Evolutionary conservation across 2,888 invertebrate species (phyloP).

Genomic region (Ectobius pallidus): DNA sequence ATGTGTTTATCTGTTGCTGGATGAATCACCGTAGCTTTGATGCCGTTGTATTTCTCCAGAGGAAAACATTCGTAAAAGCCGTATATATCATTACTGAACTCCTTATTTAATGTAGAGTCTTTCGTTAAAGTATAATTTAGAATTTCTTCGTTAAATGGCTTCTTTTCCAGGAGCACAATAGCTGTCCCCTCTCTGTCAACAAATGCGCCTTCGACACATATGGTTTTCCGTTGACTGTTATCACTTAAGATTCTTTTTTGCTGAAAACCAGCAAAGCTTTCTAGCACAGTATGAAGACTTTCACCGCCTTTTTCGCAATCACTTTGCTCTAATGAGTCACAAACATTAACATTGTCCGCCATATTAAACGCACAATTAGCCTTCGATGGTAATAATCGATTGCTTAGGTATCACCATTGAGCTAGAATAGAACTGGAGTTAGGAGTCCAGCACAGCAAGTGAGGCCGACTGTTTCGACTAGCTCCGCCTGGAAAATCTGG

Average conservation of each 20-base stretch:
- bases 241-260: conserved; percentile 71
- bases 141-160: conserved; percentile 73
- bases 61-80: conserved; percentile 79
- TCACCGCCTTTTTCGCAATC: not conserved
- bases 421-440: no score
- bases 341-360: not conserved
- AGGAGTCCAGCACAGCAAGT: no score
- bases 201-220: conserved; percentile 74
- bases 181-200: conserved; percentile 64
- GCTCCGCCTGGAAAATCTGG: no score
- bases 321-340: not conserved
- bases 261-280: conserved; percentile 68
- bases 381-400: not conserved
- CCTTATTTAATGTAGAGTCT: conserved; percentile 64
- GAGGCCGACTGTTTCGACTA: no score
- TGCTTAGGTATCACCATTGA: no score
- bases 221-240: conserved; percentile 73
- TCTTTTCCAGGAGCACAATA: conserved; percentile 80
- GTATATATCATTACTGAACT: conserved; percentile 84
- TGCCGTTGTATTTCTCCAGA: conserved; percentile 65
- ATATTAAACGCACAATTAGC: not conserved
- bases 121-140: conserved; percentile 61
- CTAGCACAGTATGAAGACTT: conserved; percentile 22
- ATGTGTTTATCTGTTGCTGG: conserved; percentile 95
- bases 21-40: conserved; percentile 88